Evolutionary conservation across 2,797 vertebrate species (phyloP), one percentile per base, ranked within the genome.

Genomic region (Poecilia picta): DNA sequence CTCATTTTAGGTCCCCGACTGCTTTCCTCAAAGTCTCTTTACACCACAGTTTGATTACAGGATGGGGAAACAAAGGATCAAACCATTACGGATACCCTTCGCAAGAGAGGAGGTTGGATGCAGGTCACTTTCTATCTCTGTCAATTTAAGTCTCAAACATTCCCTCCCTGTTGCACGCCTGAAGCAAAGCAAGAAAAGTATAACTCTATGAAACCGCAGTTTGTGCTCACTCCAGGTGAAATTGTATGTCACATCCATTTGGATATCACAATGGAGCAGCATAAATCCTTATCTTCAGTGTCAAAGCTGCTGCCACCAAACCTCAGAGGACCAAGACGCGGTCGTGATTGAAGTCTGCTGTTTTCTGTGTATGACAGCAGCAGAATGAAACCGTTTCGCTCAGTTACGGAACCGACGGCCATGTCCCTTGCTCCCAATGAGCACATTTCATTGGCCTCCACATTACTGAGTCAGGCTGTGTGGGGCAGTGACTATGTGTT

Each of bases 1-100:
- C 93, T 94, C 91, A 94, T 95, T 95, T 94, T 85, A 83, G 94
- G 92, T 87, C 84, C 86, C 87, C 93, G 94, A 95, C 90, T 33
- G 87, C 84, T 89, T 87, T 87, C 90, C 91, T 91, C 85, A 83
- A 90, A 93, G 93, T 88, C 88, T 94, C 93, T 94, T 95, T 94
- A 92, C 84, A 75, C 83, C 71, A 72, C 84, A 89, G 91, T 92
- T 85, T 91, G 91, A 93, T 93, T 94, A 93, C 87, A 88, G 85
- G 82, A 71, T 79, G 80, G 79, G 49, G 88, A 93, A 91, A 91
- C 89, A 91, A 92, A 87, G 89, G 77, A 25, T 23, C 78, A 80
- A 82, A 71, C 41, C 75, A 86, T 89, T 85, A 82, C 81, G 88
- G 89, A 90, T 80, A 85, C 70, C 81, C 78, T 81, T 76, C 75